A percentile compares a stretch with the other conserved stretches of the same genome.
phyloP scores from a whole-genome alignment of 1,140 invertebrate genomes.

The Cydia amplana region DNA sequence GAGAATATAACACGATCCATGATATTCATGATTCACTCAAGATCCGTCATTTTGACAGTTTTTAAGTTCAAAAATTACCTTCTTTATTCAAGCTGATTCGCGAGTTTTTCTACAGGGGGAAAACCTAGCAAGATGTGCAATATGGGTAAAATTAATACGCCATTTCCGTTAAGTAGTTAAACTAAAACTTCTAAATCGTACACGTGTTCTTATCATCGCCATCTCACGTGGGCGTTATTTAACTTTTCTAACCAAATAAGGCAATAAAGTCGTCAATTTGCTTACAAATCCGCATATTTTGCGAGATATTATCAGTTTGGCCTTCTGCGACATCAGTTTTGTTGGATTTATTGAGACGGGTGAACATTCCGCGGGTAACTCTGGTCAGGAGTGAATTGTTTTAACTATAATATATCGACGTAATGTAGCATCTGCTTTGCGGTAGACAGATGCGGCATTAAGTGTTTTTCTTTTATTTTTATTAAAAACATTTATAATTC shows the following conservation, averaged over 20 bases:
- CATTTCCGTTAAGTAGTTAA: not conserved
- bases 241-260: constrained; percentile 39
- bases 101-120: too few relatives aligned
- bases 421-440: constrained; percentile 1
- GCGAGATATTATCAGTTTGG: not conserved
- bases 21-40: not conserved
- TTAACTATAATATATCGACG: not conserved
- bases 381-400: not conserved
- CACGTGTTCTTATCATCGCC: not conserved
- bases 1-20: too few relatives aligned
- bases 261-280: constrained; percentile 51
- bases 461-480: not conserved
- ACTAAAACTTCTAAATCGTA: not conserved
- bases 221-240: constrained; percentile 41
- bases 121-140: too few relatives aligned
- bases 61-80: too few relatives aligned
- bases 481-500: too few relatives aligned
- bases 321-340: not conserved
- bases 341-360: constrained; percentile 2
- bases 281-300: constrained; percentile 49
- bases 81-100: too few relatives aligned
- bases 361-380: constrained; percentile 10
- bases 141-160: not conserved
- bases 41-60: too few relatives aligned
- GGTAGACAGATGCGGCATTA: not conserved